phyloP scores from a whole-genome alignment of 2,888 invertebrate species.

The Drosophila prolongata region DNA sequence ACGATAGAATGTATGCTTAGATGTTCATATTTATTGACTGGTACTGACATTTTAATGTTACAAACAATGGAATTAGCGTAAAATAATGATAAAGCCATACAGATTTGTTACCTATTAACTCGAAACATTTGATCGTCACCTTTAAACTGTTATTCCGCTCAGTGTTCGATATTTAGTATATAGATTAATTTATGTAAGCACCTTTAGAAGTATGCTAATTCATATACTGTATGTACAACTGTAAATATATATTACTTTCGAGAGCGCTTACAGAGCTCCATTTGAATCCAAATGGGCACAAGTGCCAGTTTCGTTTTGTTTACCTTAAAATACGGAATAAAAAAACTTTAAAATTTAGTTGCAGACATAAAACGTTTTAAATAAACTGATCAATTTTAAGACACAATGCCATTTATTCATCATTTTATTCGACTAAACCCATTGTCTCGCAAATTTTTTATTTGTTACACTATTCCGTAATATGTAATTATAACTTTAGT shows the following conservation, averaged over 20 bases:
- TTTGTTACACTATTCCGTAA: no score
- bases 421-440: neutral
- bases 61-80: constrained; percentile 42
- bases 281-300: constrained; percentile 27
- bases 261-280: constrained; percentile 29
- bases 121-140: constrained; percentile 40
- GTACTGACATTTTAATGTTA: constrained; percentile 43
- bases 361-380: constrained; percentile 35
- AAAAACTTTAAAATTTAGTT: constrained; percentile 28
- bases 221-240: constrained; percentile 42
- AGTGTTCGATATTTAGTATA: constrained; percentile 47
- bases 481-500: no score
- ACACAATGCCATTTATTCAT: neutral
- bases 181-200: constrained; percentile 41
- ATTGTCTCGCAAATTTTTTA: no score
- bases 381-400: constrained; percentile 39
- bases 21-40: constrained; percentile 44
- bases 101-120: constrained; percentile 45
- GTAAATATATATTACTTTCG: constrained; percentile 46
- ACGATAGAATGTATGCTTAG: constrained; percentile 37
- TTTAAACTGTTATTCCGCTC: constrained; percentile 45
- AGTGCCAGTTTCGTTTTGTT: constrained; percentile 27
- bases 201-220: constrained; percentile 34
- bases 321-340: constrained; percentile 19
- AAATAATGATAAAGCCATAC: constrained; percentile 32